Percentiles rank a stretch among this genome's conserved stretches.
These are phyloP conservation scores for Saccostrea echinata DNA, from an alignment of 1,140 invertebrate species.

Conservation along the genomic window DNA sequence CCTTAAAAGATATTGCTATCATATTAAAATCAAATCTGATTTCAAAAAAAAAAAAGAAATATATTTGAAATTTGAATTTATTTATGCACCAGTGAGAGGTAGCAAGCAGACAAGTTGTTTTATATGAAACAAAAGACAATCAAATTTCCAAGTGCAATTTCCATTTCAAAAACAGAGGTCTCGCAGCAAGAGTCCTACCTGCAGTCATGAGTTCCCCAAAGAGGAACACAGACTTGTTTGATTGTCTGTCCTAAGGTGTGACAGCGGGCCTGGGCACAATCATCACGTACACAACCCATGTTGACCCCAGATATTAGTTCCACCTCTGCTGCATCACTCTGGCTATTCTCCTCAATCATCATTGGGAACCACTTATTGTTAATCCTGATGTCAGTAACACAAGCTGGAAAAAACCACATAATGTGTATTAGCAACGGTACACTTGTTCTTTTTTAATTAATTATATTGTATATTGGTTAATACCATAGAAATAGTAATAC, in stretches of 20 bases:
- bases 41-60: not conserved
- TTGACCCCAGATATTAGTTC: constrained; percentile 91
- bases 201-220: constrained; percentile 97
- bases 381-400: constrained; percentile 91
- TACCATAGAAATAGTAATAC: too few relatives aligned
- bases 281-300: constrained; percentile 94
- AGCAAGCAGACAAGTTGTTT: too few relatives aligned
- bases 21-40: not conserved
- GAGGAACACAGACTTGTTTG: constrained; percentile 94
- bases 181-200: constrained; percentile 84
- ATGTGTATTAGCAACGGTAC: not conserved
- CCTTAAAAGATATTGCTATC: constrained; percentile 52
- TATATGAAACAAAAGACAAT: too few relatives aligned
- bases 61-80: too few relatives aligned
- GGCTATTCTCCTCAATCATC: constrained; percentile 91
- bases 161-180: not conserved
- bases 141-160: too few relatives aligned
- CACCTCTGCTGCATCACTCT: constrained; percentile 86
- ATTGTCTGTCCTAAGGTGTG: constrained; percentile 84
- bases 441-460: not conserved
- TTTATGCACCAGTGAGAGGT: too few relatives aligned
- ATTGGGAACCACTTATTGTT: constrained; percentile 96
- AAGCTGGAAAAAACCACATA: constrained; percentile 82
- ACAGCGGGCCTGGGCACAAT: constrained; percentile 94
- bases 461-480: too few relatives aligned